Percentiles rank a stretch among this genome's conserved stretches.
Evolutionary conservation across 2,113 vertebrate genomes (phyloP).

Genomic region (Phalacrocorax brasilianus): DNA sequence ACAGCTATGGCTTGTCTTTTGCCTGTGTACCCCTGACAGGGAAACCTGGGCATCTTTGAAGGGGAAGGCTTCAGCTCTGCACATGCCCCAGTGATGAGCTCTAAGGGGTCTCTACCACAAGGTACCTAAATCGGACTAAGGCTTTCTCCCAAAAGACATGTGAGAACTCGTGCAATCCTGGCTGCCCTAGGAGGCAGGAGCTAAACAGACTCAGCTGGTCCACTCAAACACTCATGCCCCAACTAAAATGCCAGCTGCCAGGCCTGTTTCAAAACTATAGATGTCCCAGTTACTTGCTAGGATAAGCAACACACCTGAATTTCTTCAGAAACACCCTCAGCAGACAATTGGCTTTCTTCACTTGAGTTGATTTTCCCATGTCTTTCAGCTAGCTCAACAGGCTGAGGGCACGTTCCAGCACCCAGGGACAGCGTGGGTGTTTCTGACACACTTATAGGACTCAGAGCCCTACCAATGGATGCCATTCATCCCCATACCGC

Average conservation of each 20-base stretch:
- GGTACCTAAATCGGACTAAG: background rate
- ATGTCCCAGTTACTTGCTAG: background rate
- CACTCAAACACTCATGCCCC: background rate
- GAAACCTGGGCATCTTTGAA: background rate
- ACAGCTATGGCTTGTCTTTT: accelerated
- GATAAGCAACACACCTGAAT: background rate
- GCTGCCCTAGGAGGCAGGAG: background rate
- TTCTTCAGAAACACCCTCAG: background rate
- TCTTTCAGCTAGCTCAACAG: background rate
- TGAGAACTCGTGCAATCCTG: background rate
- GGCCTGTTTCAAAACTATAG: background rate
- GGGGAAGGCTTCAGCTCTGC: background rate
- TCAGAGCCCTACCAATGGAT: background rate
- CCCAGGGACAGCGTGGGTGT: background rate
- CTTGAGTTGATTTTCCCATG: background rate
- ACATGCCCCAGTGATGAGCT: accelerated
- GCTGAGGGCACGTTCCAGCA: background rate
- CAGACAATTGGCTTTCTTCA: background rate
- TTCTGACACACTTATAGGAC: background rate
- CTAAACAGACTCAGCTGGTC: background rate
- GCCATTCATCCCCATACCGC: no score
- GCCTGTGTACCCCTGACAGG: background rate
- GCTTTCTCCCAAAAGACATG: background rate
- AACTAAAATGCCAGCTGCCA: background rate
- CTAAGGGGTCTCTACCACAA: background rate